Conservation (phyloP, 2,113 vertebrate genomes). For the Dasypus novemcinctus region DNA sequence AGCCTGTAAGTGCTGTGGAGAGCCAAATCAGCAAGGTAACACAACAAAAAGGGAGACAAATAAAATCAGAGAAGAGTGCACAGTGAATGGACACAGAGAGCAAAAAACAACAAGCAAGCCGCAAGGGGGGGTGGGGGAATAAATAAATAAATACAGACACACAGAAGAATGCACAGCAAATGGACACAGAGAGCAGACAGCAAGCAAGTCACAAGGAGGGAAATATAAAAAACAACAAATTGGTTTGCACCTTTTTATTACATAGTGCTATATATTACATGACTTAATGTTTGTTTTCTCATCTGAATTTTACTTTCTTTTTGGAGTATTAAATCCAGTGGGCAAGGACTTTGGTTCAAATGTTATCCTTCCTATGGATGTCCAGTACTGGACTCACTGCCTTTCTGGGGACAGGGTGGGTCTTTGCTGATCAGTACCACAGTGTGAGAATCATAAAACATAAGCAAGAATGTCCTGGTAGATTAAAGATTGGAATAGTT, state of each 20-base stretch:
- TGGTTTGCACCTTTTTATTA: slow-evolving; percentile 1
- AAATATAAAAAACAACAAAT: no score
- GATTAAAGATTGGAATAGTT: not conserved
- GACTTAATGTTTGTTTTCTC: slow-evolving; percentile 17
- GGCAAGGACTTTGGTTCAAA: not conserved
- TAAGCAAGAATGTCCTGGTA: not conserved
- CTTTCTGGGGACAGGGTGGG: not conserved
- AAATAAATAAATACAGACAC: no score
- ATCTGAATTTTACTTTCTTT: slow-evolving; percentile 8
- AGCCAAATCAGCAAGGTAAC: no score
- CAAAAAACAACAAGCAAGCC: no score
- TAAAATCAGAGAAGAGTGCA: no score
- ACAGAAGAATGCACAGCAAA: no score
- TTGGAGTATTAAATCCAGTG: slow-evolving; percentile 20
- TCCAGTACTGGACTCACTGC: not conserved
- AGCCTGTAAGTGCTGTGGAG: no score
- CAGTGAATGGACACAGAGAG: no score
- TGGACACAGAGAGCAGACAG: no score
- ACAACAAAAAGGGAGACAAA: no score
- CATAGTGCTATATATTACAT: not conserved
- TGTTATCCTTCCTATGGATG: not conserved
- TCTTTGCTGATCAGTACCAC: not conserved
- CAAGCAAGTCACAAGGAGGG: no score
- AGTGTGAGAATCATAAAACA: not conserved
- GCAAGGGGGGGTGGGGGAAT: no score